phyloP scores from a whole-genome alignment of 2,888 invertebrate species.

The Zelleria hepariella region DNA sequence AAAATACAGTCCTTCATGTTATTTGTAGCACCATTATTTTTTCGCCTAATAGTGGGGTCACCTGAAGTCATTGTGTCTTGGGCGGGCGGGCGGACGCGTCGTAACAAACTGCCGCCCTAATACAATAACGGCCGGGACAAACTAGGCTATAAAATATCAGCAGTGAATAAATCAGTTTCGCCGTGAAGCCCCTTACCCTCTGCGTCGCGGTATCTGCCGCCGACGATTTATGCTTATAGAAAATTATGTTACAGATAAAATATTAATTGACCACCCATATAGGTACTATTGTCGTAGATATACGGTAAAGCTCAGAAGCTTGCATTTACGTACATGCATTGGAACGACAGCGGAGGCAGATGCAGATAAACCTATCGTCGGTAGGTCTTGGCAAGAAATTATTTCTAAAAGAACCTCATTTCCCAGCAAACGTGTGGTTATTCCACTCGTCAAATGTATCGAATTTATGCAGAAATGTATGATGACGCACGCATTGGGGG shows the following conservation, averaged over 20 bases:
- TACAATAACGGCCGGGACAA: slow-evolving; percentile 78
- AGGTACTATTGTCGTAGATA: neutral
- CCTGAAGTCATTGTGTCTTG: neutral
- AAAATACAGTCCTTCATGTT: neutral
- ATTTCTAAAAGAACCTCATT: neutral
- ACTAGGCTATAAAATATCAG: slow-evolving; percentile 77
- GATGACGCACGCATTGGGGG: neutral
- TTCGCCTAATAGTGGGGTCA: slow-evolving; percentile 1
- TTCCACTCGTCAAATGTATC: neutral
- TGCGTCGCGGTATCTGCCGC: slow-evolving; percentile 35
- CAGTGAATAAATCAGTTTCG: slow-evolving; percentile 75
- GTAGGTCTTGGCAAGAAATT: too few relatives aligned
- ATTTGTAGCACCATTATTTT: neutral
- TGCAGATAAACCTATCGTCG: too few relatives aligned
- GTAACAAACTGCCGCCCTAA: slow-evolving; percentile 73
- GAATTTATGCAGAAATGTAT: neutral
- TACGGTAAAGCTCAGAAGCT: neutral
- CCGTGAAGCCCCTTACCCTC: slow-evolving; percentile 51
- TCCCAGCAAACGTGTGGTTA: neutral
- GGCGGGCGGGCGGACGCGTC: slow-evolving; percentile 32
- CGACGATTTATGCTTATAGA: slow-evolving; percentile 57
- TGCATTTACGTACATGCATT: neutral
- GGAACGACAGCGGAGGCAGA: too few relatives aligned
- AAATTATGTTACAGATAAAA: slow-evolving; percentile 58
- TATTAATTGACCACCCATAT: slow-evolving; percentile 45